These are phyloP conservation scores for Adelognathus sp. DNA, from an alignment of 2,888 invertebrate genomes.

Conservation along the genomic window DNA sequence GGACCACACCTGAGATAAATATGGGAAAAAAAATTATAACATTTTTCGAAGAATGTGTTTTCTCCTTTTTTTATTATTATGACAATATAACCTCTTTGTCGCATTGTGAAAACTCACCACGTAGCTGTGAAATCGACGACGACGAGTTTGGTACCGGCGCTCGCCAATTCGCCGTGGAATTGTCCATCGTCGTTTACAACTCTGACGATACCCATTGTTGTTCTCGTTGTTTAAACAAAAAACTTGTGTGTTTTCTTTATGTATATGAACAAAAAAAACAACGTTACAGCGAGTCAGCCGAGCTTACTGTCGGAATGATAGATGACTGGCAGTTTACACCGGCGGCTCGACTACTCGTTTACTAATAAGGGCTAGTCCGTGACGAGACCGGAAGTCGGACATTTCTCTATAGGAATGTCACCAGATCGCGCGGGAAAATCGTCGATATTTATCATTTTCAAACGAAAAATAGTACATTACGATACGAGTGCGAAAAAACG, in stretches of 20 bases:
- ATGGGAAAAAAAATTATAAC: slow-evolving; percentile 19
- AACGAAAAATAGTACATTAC: too few species aligned
- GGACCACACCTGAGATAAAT: slow-evolving; percentile 93
- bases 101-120: slow-evolving; percentile 86
- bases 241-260: slow-evolving; percentile 5
- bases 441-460: too few species aligned
- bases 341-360: background rate
- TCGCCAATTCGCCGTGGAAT: slow-evolving; percentile 92
- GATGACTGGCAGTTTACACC: slow-evolving; percentile 49
- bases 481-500: too few species aligned
- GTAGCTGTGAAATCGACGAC: slow-evolving; percentile 97
- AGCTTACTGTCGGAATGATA: background rate
- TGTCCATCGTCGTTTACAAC: slow-evolving; percentile 89
- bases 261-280: background rate
- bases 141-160: slow-evolving; percentile 93
- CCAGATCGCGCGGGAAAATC: background rate
- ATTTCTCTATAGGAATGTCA: background rate
- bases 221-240: background rate
- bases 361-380: too few species aligned
- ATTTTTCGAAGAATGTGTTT: background rate
- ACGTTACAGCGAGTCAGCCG: background rate
- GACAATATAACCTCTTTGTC: slow-evolving; percentile 66
- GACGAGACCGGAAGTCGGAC: background rate
- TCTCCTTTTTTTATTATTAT: background rate
- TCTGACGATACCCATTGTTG: slow-evolving; percentile 84